Base-by-base conservation (phyloP, 1,140 invertebrate genomes). In the Dendrolimus kikuchii region DNA sequence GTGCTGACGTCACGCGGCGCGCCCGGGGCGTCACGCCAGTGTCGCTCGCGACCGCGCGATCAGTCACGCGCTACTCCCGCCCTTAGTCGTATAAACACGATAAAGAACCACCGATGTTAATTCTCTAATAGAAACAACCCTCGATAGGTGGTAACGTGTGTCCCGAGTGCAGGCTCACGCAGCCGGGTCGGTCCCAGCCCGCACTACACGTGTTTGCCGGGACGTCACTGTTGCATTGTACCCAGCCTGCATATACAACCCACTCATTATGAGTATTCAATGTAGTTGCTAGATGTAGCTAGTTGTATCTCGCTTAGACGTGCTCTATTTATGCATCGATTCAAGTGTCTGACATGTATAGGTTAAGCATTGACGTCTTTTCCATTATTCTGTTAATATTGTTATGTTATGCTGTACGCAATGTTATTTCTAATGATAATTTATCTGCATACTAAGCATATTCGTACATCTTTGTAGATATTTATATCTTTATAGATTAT, bases 1-100 rank as follows among this genome's bases (percentile, higher is more conserved):
- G 68, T 68, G 60, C 76, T 85, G 81, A 85, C 81, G 81, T 85
- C 81, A 85, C 74, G 53, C 62, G 63, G 62, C 69, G 71, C 61
- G 68, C 75, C 79, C 77, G 68, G 76, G 73, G 66, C 68, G 62
- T 60, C 68, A 60, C 68, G 69, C 68, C 76, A 85, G 81, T 82
- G 71, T 66, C 61, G 61, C 62, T 66, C 81, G 79, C 77, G 77
- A 74, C 64, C 73, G 70, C 76, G 79, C 75, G 67, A 60, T 67
- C 61, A 74, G 64, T 68, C 75, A 75, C 81, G 74, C 79, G 79
- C 73, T 68, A 77, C 73, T 73, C 66, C 64, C 71, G 77, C 68
- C 75, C 72, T 60, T 57, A 65, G 65, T 64, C 65, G 61, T 53
- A 62, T 65, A 71, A 69, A 72, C 70, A 72, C 64, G 58, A 71